Percentiles rank a stretch among this genome's conserved stretches.
phyloP scores from a whole-genome alignment of 2,113 vertebrate genomes.

The Coreoperca whiteheadi region DNA sequence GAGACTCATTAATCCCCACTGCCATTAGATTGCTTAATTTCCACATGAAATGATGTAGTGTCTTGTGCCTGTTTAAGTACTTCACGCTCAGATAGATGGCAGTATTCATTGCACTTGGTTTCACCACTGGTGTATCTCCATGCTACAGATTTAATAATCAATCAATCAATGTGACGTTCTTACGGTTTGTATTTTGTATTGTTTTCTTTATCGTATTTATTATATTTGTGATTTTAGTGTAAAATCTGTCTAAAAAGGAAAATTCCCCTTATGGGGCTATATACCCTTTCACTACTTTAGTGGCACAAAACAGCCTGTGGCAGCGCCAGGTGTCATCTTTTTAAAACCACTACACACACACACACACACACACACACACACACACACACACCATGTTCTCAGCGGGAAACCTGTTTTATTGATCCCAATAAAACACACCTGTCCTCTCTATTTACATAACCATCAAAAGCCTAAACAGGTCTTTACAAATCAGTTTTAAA shows the following conservation, averaged over 20 bases:
- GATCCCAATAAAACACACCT: slow-evolving; percentile 65
- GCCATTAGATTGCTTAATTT: slow-evolving; percentile 52
- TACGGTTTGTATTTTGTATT: not conserved
- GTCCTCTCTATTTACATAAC: slow-evolving; percentile 11
- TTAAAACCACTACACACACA: slow-evolving; percentile 9
- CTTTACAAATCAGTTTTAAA: not conserved
- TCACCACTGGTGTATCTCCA: not conserved
- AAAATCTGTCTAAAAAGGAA: not conserved
- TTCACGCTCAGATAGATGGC: slow-evolving; percentile 28
- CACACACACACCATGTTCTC: not conserved
- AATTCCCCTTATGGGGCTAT: not conserved
- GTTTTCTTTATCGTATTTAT: not conserved
- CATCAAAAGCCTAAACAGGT: not conserved
- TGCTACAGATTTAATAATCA: slow-evolving; percentile 1
- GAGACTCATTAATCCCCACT: slow-evolving; percentile 37
- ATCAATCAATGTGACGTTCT: not conserved
- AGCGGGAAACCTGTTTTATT: slow-evolving; percentile 66
- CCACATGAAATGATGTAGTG: slow-evolving; percentile 42
- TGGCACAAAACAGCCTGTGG: slow-evolving; percentile 24
- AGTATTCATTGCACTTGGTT: slow-evolving; percentile 16
- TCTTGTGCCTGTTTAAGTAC: slow-evolving; percentile 47
- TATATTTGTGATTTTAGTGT: not conserved
- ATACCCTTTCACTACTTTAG: slow-evolving; percentile 31
- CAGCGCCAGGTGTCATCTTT: slow-evolving; percentile 34
- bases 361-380: slow-evolving; percentile 4